Conservation (phyloP, 2,113 vertebrate genomes). For the Onychostruthus taczanowskii region DNA sequence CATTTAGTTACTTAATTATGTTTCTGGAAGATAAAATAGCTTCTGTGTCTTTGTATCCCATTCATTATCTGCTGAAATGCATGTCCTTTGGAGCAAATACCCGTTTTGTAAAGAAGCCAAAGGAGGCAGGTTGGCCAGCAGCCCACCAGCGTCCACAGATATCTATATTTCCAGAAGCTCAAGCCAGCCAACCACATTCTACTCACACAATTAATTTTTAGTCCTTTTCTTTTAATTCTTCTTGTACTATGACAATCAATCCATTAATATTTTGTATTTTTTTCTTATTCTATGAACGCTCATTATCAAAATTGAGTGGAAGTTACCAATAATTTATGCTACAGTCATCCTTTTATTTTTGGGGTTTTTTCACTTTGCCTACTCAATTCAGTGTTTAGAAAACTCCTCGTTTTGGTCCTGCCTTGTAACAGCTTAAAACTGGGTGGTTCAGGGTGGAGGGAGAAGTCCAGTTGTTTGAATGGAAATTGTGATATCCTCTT, state of each 20-base stretch:
- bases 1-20: not conserved
- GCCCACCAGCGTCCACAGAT: not conserved
- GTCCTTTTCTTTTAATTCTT: not conserved
- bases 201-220: not conserved
- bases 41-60: not conserved
- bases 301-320: not conserved
- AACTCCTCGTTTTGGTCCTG: not conserved
- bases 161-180: not conserved
- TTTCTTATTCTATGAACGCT: not conserved
- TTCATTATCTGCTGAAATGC: not conserved
- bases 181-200: not conserved
- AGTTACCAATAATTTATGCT: not conserved
- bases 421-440: not conserved
- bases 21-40: not conserved
- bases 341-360: not conserved
- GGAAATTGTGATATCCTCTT: not conserved
- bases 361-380: not conserved
- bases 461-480: not conserved
- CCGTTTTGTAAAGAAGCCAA: not conserved
- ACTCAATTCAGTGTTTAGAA: not conserved
- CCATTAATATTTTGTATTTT: not conserved
- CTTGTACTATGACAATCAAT: not conserved
- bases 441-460: not conserved
- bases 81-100: not conserved
- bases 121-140: not conserved